Evolutionary conservation across 2,888 invertebrate genomes (phyloP).

Genomic region (Trissolcus japonicus): DNA sequence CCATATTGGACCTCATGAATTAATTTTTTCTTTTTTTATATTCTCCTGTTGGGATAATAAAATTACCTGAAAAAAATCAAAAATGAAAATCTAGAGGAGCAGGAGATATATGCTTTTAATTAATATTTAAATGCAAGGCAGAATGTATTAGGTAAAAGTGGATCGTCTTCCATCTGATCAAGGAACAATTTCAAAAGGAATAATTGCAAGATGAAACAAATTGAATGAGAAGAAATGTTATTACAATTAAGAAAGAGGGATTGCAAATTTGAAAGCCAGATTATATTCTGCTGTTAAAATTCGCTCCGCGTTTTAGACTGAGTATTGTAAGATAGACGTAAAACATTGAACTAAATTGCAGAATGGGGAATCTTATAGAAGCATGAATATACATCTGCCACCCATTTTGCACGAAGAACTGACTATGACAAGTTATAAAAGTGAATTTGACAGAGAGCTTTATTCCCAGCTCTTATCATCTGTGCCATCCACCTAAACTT

Average conservation of each 20-base stretch:
- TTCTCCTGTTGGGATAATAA: too few relatives aligned
- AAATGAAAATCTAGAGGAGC: too few relatives aligned
- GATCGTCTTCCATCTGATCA: too few relatives aligned
- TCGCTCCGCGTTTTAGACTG: not conserved
- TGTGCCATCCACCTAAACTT: slow-evolving; percentile 5
- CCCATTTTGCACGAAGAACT: slow-evolving; percentile 10
- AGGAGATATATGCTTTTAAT: too few relatives aligned
- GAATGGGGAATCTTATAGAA: not conserved
- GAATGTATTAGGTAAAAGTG: too few relatives aligned
- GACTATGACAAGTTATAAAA: slow-evolving; percentile 19
- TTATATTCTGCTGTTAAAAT: slow-evolving; percentile 1
- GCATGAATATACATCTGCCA: slow-evolving; percentile 3
- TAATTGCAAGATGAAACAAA: too few relatives aligned
- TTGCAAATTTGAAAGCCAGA: not conserved
- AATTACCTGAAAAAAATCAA: too few relatives aligned
- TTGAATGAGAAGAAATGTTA: too few relatives aligned
- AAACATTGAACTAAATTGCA: slow-evolving; percentile 1
- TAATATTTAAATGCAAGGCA: too few relatives aligned
- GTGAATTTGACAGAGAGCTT: slow-evolving; percentile 21
- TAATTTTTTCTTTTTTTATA: too few relatives aligned
- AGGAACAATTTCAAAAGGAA: too few relatives aligned
- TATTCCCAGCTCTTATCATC: slow-evolving; percentile 7
- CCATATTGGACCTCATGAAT: too few relatives aligned
- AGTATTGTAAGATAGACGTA: slow-evolving; percentile 3
- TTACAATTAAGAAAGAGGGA: not conserved